Evolutionary conservation across 2,113 vertebrate genomes (phyloP), one percentile per base, ranked within the genome.

Genomic region (Perca flavescens): DNA sequence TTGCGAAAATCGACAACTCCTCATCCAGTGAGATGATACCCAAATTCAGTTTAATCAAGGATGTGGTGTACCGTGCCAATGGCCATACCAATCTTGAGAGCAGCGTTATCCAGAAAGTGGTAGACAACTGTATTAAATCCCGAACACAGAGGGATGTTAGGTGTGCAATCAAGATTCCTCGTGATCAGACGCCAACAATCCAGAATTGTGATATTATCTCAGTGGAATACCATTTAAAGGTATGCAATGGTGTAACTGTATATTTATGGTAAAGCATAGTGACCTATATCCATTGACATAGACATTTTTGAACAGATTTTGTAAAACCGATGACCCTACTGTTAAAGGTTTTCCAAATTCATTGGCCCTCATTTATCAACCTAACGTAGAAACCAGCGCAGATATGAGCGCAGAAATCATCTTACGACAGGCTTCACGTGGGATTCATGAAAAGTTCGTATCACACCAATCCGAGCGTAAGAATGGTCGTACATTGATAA

Each of bases 181-280:
- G 1, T 5, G 43, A 88, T 79, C 46, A 77, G 67, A 5, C 9
- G 0, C 54, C 21, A 17, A 80, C 89, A 3, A 77, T 94, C 68
- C 62, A 85, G 12, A 94, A 93, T 22, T 95, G 93, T 83, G 70
- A 84, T 0, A 93, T 95, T 21, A 77, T 96, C 64, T 86, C 82
- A 78, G 84, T 95, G 80, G 88, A 94, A 17, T 94, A 95, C 69
- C 12, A 62, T 16, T 60, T 96, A 36, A 94, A 94, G 94, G 95
- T 94, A 82, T 36, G 75, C 2, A 52, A n/a, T 34, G 40, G 40
- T 9, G 40, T 9, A 12, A 54, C 10, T 22, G 22, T 63, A 34
- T 19, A 19, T 25, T 52, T 14, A 21, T n/a, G 17, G 6, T 28
- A 64, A 84, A 65, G 2, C 10, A 31, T 22, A 6, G 4, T 69